These are phyloP conservation scores for Ceratosolen solmsi DNA, from an alignment of 1,140 invertebrate genomes.

Conservation along the genomic window DNA sequence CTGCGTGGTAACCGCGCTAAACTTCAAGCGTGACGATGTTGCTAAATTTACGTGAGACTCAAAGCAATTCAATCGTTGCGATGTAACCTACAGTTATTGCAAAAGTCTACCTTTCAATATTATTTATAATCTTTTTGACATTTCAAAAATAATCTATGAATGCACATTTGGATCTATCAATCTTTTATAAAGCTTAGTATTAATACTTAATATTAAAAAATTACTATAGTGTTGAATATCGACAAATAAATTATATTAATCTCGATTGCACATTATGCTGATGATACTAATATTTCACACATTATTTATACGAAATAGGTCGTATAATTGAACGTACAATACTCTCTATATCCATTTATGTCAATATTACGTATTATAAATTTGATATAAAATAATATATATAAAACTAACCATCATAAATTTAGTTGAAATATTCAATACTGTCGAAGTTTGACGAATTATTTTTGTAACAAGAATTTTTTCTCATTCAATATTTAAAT, in stretches of 20 bases:
- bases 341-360: neutral
- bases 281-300: neutral
- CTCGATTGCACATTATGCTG: neutral
- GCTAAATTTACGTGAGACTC: neutral
- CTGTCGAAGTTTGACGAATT: neutral
- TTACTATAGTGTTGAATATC: neutral
- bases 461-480: neutral
- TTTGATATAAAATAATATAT: neutral
- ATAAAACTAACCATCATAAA: neutral
- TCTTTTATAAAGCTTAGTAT: neutral
- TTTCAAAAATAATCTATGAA: neutral
- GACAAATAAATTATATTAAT: neutral
- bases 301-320: neutral
- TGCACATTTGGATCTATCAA: neutral
- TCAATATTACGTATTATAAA: neutral
- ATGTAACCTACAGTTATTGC: conserved; percentile 24
- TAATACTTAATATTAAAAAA: neutral
- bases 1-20: neutral
- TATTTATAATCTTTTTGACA: neutral
- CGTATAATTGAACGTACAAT: neutral
- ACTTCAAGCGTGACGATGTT: neutral
- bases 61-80: neutral
- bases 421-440: neutral
- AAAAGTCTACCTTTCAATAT: neutral
- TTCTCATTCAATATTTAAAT: neutral